These are phyloP conservation scores for Apamea epomidion DNA, from an alignment of 2,888 invertebrate species.

Conservation along the genomic window DNA sequence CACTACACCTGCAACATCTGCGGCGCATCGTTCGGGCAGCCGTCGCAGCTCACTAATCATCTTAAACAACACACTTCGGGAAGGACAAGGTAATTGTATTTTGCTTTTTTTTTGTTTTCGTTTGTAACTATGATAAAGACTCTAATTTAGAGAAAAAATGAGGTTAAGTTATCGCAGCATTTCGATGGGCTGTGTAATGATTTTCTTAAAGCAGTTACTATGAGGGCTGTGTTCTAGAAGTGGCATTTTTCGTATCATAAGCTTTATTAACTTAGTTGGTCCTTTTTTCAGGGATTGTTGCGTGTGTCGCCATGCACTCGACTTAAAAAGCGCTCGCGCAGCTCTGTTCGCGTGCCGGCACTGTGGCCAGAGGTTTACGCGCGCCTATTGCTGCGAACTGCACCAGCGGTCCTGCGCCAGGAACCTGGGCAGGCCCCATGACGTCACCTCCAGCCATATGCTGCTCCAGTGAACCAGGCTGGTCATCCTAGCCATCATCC, in stretches of 20 bases:
- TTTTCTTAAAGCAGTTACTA: not conserved
- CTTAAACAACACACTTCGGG: slow-evolving; percentile 78
- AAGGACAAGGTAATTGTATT: slow-evolving; percentile 74
- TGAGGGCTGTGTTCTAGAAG: not conserved
- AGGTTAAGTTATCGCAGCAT: not conserved
- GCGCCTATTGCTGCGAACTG: slow-evolving; percentile 85
- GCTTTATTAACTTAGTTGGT: not conserved
- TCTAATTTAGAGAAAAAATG: not conserved
- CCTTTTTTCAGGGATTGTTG: slow-evolving; percentile 78
- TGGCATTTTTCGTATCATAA: not conserved
- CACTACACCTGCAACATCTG: slow-evolving; percentile 83
- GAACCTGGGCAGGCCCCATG: slow-evolving; percentile 67
- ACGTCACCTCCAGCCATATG: slow-evolving; percentile 73
- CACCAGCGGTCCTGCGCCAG: slow-evolving; percentile 80
- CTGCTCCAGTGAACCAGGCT: slow-evolving; percentile 72
- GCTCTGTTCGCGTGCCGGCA: slow-evolving; percentile 78
- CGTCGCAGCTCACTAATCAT: slow-evolving; percentile 80
- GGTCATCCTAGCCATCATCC: not conserved
- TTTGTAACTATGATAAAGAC: not conserved
- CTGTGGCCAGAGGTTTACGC: slow-evolving; percentile 82
- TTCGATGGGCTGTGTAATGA: not conserved
- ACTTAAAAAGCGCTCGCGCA: slow-evolving; percentile 59
- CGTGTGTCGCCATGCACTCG: slow-evolving; percentile 80
- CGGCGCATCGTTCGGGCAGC: slow-evolving; percentile 77
- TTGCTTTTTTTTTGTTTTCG: slow-evolving; percentile 13